A percentile compares a stretch with the other conserved stretches of the same genome.
phyloP scores from a whole-genome alignment of 2,888 invertebrate genomes.

The Plusia festucae region DNA sequence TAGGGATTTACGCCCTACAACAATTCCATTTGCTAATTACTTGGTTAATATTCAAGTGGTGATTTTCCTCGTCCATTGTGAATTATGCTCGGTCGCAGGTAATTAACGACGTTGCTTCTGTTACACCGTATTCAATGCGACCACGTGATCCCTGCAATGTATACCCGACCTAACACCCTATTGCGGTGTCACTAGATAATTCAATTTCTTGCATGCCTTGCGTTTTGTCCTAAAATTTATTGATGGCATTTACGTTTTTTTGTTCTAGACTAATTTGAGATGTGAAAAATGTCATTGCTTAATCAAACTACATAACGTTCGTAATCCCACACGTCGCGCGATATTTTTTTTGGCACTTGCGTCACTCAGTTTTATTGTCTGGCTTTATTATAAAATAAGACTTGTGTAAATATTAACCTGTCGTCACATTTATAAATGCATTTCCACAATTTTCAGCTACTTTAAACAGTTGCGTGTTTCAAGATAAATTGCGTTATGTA shows the following conservation, averaged over 20 bases:
- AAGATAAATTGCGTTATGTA: slow-evolving; percentile 40
- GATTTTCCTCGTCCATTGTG: slow-evolving; percentile 57
- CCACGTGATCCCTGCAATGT: slow-evolving; percentile 42
- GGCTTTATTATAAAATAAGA: slow-evolving; percentile 8
- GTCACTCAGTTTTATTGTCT: slow-evolving; percentile 22
- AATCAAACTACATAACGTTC: slow-evolving; percentile 6
- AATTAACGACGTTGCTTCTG: slow-evolving; percentile 43
- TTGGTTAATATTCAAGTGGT: slow-evolving; percentile 56
- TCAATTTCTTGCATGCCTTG: slow-evolving; percentile 10
- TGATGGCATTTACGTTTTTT: neutral
- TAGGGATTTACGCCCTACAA: slow-evolving; percentile 43
- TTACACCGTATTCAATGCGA: slow-evolving; percentile 20
- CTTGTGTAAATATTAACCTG: slow-evolving; percentile 34
- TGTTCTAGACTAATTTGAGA: slow-evolving; percentile 28
- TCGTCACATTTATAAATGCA: slow-evolving; percentile 45
- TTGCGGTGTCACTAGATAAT: slow-evolving; percentile 35
- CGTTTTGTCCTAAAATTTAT: slow-evolving; percentile 18
- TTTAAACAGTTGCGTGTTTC: slow-evolving; percentile 33
- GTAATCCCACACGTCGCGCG: slow-evolving; percentile 17
- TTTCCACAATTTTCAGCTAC: slow-evolving; percentile 26
- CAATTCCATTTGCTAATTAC: slow-evolving; percentile 56
- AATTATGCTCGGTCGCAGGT: slow-evolving; percentile 44
- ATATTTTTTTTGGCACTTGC: slow-evolving; percentile 26
- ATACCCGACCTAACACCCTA: slow-evolving; percentile 35
- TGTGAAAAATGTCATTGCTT: slow-evolving; percentile 20